Evolutionary conservation across 2,888 invertebrate species (phyloP).

Genomic region (Auanema freiburgensis): DNA sequence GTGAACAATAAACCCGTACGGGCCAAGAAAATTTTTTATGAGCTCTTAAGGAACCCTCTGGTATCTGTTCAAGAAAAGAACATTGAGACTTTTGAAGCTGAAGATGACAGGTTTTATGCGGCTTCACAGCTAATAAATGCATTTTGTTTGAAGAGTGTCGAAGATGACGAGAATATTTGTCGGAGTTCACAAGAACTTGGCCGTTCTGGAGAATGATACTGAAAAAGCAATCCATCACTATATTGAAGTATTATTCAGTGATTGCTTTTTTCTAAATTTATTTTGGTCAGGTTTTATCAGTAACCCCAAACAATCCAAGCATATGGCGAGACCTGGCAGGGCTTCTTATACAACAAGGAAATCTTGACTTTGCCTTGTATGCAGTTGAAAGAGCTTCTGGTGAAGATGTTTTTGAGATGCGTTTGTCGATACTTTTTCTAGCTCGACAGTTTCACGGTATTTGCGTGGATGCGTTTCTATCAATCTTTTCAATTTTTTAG

Average conservation of each 20-base stretch:
- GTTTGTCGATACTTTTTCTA: conserved; percentile 27
- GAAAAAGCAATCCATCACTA: conserved; percentile 29
- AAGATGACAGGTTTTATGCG: conserved; percentile 11
- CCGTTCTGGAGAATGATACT: conserved; percentile 15
- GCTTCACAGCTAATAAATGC: too few species aligned
- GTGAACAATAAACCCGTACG: conserved; percentile 25
- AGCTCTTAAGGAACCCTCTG: conserved; percentile 30
- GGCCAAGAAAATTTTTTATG: conserved; percentile 24
- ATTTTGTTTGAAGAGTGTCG: conserved; percentile 13
- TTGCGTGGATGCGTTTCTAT: background rate
- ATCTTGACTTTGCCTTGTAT: conserved; percentile 31
- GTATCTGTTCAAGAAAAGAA: conserved; percentile 18
- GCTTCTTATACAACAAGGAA: conserved; percentile 31
- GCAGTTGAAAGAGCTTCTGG: conserved; percentile 26
- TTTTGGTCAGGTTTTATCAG: conserved; percentile 22
- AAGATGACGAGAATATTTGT: conserved; percentile 40
- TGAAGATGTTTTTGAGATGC: conserved; percentile 28
- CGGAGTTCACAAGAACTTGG: conserved; percentile 40
- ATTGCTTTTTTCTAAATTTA: background rate
- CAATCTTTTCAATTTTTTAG: conserved; percentile 11
- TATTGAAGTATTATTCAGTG: conserved; percentile 28
- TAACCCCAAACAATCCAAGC: conserved; percentile 32
- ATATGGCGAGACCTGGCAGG: conserved; percentile 37
- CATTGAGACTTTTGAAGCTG: conserved; percentile 22
- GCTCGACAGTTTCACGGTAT: conserved; percentile 26